Base-by-base conservation (phyloP, 2,888 invertebrate genomes). In the Netelia virgata region DNA sequence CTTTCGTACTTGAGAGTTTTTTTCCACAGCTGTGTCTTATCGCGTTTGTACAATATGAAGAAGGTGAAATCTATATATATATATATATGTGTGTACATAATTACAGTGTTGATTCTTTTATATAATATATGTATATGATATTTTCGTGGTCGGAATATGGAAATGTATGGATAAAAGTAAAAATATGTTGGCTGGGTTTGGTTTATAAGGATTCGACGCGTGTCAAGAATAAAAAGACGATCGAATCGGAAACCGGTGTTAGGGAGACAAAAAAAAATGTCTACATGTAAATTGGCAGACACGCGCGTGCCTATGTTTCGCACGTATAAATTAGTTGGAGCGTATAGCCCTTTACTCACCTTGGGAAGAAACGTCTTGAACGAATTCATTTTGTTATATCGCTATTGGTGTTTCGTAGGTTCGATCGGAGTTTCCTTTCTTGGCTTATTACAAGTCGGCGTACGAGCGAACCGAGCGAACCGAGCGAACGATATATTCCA, bases 351-450 rank as follows among this genome's bases (percentile, higher is more conserved):
- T 23, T 57, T 57, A 80, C 85, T 85, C 61, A 80, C 85, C 66
- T 80, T 85, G n/a, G 72, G 50, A 50, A 85, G 20, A 1, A 68
- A 66, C 18, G 80, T 75, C 72, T 82, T 75, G 16, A 85, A 59
- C 41, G 83, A 79, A 53, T 85, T 85, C 85, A 85, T 85, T 61
- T 59, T 73, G 23, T 18, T 18, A 66, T 28, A 76, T 55, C 16
- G 28, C 20, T 55, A 47, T 23, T 63, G 75, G n/a, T 50, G 18
- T 10, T 57, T 18, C 6, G 36, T 36, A 1, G 36, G 57, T 36
- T 16, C 8, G 6, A 14, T 43, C 18, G 43, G 59, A 2, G 59
- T 43, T 9, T 18, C 3, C 20, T n/a, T 41, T 16, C 0, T 36
- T 36, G 5, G 36, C 8, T 36, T 36, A 36, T 36, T 36, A 36